Evolutionary conservation across 2,888 invertebrate species (phyloP), one percentile per base, ranked within the genome.

Genomic region (Stenodema calcarata): DNA sequence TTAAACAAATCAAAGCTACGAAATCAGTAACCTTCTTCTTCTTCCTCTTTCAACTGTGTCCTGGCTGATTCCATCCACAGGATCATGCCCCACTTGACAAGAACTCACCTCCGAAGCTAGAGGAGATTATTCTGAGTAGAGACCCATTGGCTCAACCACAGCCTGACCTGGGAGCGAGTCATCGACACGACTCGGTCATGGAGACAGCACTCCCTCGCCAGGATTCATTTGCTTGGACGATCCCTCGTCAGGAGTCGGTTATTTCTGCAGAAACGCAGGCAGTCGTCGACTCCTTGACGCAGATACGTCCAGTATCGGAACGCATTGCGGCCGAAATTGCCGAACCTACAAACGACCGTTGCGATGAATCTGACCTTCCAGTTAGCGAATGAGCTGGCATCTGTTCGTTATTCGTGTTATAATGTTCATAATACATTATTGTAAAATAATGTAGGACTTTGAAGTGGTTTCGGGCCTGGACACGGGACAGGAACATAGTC

Each of bases 111-210:
- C 78, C 78, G 27, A 78, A 41, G 78, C 12, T 78, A 44, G 78
- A 78, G 18, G 78, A 44, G 41, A 78, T 78, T 18, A 44, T 78
- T 18, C 44, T 78, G 41, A 78, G 78, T 14, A 35, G 78, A 14
- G 78, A 78, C 41, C 78, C 78, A 3, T 27, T 78, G 27, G 78
- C 78, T 3, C 78, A 78, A 27, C 78, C 78, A n/a, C 78, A 78
- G 44, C 41, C 41, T 1, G 78, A 78, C 0, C 4, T 73, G 18
- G 35, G 62, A 6, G 18, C 62, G 6, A 27, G 4, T 4, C 62
- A 62, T 23, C 62, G 62, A 23, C 62, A 62, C 3, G 62, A 62
- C 4, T 62, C 62, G 9, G 18, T 12, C 23, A 62, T 27, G 62
- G 62, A 23, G 27, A 62, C 62, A 6, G 7, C 62, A 27, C 62